Evolutionary conservation across 1,140 invertebrate genomes (phyloP).

Genomic region (Pachyrhynchus sulphureomaculatus): DNA sequence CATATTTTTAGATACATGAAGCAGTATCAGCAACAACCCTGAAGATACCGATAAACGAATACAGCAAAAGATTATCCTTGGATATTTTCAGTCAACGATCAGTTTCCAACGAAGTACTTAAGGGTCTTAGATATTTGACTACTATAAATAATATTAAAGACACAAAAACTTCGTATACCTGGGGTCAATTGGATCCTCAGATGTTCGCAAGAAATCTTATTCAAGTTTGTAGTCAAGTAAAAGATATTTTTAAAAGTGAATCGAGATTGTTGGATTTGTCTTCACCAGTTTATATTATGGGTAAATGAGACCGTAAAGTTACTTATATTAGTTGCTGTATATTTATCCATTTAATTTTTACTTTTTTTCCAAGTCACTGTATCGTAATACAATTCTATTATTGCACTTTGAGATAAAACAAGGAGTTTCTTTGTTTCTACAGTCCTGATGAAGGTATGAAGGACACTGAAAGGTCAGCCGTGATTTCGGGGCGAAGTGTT

Average conservation of each 20-base stretch:
- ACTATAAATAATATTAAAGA: constrained; percentile 39
- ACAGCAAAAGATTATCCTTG: constrained; percentile 34
- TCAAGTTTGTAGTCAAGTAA: constrained; percentile 41
- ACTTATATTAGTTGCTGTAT: too few species aligned
- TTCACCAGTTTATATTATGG: constrained; percentile 51
- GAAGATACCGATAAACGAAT: constrained; percentile 29
- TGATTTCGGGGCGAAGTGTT: too few species aligned
- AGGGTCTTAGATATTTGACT: constrained; percentile 39
- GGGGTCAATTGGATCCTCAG: constrained; percentile 40
- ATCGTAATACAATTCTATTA: too few species aligned
- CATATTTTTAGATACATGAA: constrained; percentile 26
- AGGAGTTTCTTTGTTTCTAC: too few species aligned
- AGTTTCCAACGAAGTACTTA: constrained; percentile 42
- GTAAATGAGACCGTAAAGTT: constrained; percentile 18
- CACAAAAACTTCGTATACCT: constrained; percentile 30
- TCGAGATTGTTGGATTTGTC: constrained; percentile 48
- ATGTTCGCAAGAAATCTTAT: constrained; percentile 36
- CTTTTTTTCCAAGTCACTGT: too few species aligned
- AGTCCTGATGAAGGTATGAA: too few species aligned
- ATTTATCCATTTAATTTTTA: too few species aligned
- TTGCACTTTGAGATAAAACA: too few species aligned
- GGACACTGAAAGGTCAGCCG: too few species aligned
- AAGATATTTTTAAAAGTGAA: constrained; percentile 49
- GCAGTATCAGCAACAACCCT: constrained; percentile 32
- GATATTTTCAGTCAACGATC: constrained; percentile 44